phyloP scores from a whole-genome alignment of 2,113 vertebrate species.

The Centropristis striata region DNA sequence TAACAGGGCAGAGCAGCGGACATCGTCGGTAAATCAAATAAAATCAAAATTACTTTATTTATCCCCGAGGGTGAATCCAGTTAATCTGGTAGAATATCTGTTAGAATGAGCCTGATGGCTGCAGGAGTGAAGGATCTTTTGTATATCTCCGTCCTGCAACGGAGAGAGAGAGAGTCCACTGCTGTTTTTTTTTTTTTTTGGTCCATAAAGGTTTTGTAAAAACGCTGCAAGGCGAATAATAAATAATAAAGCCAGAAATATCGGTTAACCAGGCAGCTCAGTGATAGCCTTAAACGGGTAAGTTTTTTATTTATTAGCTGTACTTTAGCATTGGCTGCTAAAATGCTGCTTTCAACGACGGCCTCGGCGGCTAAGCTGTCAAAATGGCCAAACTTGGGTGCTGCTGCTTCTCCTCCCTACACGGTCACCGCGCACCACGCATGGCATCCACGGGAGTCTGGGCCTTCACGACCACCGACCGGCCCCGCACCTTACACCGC shows the following conservation, averaged over 20 bases:
- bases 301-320: not conserved
- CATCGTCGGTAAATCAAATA: too few relatives aligned
- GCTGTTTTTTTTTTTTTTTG: too few relatives aligned
- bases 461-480: not conserved
- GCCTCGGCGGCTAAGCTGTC: conserved; percentile 68
- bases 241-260: not conserved
- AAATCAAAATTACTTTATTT: too few relatives aligned
- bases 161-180: too few relatives aligned
- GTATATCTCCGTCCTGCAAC: too few relatives aligned
- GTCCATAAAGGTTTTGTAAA: too few relatives aligned
- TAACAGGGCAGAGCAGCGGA: conserved; percentile 36
- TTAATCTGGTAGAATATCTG: too few relatives aligned
- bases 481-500: not conserved
- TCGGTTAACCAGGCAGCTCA: too few relatives aligned
- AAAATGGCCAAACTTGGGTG: conserved; percentile 73
- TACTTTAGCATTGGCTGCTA: conserved; percentile 8
- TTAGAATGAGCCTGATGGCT: too few relatives aligned
- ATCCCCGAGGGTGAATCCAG: too few relatives aligned
- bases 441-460: conserved; percentile 14
- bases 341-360: conserved; percentile 28
- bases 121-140: too few relatives aligned
- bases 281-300: rapidly evolving
- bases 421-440: conserved; percentile 38
- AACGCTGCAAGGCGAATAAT: too few relatives aligned
- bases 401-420: conserved; percentile 34